Conservation (phyloP, 1,140 invertebrate genomes). For the Drosophila truncata region DNA sequence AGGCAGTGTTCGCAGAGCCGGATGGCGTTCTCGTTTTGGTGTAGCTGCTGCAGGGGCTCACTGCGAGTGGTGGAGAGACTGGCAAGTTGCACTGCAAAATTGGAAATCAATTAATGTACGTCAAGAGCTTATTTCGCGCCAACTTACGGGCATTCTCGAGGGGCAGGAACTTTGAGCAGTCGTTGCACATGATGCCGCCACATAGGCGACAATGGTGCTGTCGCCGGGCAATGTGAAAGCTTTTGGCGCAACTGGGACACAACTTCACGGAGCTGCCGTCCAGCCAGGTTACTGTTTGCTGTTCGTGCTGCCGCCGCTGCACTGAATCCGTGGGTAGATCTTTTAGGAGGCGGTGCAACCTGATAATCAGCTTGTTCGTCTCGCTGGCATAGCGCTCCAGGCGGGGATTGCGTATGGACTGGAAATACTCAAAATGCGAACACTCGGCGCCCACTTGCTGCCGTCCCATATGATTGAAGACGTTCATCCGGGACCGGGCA, state of each 20-base stretch:
- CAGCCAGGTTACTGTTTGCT: slow-evolving; percentile 95
- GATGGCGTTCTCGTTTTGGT: slow-evolving; percentile 87
- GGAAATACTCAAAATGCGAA: slow-evolving; percentile 92
- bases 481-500: slow-evolving; percentile 66
- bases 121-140: too few relatives aligned
- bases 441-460: slow-evolving; percentile 89
- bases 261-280: slow-evolving; percentile 95
- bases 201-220: slow-evolving; percentile 99
- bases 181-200: slow-evolving; percentile 97
- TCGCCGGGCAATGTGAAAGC: slow-evolving; percentile 94
- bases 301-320: slow-evolving; percentile 93
- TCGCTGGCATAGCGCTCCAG: slow-evolving; percentile 96
- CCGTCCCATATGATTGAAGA: slow-evolving; percentile 87
- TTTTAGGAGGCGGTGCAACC: slow-evolving; percentile 95
- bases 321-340: slow-evolving; percentile 93
- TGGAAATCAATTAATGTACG: neutral
- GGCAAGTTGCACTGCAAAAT: slow-evolving; percentile 66
- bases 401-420: slow-evolving; percentile 89
- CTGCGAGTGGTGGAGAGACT: slow-evolving; percentile 69
- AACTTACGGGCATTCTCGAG: slow-evolving; percentile 93
- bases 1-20: slow-evolving; percentile 94
- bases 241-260: slow-evolving; percentile 96
- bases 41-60: slow-evolving; percentile 57
- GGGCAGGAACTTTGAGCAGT: slow-evolving; percentile 95
- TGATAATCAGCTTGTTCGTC: slow-evolving; percentile 97